Conservation (phyloP, 2,797 vertebrate genomes). For the Naso thynnoides region DNA sequence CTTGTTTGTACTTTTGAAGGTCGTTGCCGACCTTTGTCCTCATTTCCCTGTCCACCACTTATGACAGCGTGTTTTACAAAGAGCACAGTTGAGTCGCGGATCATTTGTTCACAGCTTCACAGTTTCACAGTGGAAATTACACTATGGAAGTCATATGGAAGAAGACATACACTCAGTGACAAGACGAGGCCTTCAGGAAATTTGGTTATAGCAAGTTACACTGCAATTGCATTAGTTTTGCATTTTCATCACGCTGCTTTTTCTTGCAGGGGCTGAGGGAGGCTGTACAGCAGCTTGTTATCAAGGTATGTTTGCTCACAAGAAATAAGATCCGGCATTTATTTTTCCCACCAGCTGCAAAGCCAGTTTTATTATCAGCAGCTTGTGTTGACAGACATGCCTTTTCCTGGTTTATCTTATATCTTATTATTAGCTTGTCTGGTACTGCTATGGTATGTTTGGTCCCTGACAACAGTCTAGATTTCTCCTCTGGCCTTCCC, state of each 20-base stretch:
- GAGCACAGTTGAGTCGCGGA: not conserved
- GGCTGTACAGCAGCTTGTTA: conserved; percentile 84
- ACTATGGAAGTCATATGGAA: not conserved
- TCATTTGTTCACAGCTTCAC: not conserved
- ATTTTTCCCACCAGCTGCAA: not conserved
- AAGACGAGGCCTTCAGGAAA: conserved; percentile 25
- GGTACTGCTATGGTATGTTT: conserved; percentile 25
- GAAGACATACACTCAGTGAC: conserved; percentile 27
- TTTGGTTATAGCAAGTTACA: conserved; percentile 50
- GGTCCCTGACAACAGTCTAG: too few species aligned
- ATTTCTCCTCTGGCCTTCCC: too few species aligned
- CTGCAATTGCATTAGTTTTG: conserved; percentile 55
- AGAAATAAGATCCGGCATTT: not conserved
- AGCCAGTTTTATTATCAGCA: not conserved
- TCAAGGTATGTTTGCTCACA: conserved; percentile 75
- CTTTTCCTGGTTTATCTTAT: not conserved
- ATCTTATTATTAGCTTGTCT: conserved; percentile 22
- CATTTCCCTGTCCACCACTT: not conserved
- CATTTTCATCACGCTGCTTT: conserved; percentile 54
- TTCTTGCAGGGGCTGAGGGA: conserved; percentile 84
- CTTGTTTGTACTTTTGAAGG: not conserved
- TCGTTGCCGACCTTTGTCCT: not conserved
- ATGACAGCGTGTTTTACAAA: not conserved
- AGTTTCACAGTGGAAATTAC: not conserved
- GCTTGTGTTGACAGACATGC: not conserved